Evolutionary conservation across 2,113 vertebrate species (phyloP).

Genomic region (Mirza zaza): DNA sequence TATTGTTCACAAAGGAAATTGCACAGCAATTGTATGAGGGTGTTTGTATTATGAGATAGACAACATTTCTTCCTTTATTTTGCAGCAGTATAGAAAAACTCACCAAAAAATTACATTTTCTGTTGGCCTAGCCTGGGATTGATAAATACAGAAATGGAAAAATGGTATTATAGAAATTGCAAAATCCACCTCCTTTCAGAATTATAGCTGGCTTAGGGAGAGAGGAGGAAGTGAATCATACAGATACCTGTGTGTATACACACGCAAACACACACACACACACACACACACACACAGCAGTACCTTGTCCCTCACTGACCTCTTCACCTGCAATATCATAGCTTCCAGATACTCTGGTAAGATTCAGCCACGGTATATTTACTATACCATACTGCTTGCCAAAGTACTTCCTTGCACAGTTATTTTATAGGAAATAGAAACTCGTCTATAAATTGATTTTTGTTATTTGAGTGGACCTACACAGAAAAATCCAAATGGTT

Average conservation of each 20-base stretch:
- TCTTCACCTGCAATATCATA: background rate
- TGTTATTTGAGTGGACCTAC: background rate
- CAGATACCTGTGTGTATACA: background rate
- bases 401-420: background rate
- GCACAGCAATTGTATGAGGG: background rate
- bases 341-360: background rate
- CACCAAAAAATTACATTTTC: background rate
- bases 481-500: background rate
- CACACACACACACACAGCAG: background rate
- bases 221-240: background rate
- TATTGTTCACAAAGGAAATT: constrained; percentile 43
- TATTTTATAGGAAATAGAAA: background rate
- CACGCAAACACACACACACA: background rate
- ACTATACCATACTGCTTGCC: background rate
- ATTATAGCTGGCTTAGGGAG: background rate
- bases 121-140: background rate
- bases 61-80: background rate
- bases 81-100: background rate
- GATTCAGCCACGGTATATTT: background rate
- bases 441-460: background rate
- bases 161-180: background rate
- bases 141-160: background rate
- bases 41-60: background rate
- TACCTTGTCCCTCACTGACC: background rate
- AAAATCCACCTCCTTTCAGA: background rate